phyloP scores from a whole-genome alignment of 2,113 vertebrate species.

The Elgaria multicarinata region DNA sequence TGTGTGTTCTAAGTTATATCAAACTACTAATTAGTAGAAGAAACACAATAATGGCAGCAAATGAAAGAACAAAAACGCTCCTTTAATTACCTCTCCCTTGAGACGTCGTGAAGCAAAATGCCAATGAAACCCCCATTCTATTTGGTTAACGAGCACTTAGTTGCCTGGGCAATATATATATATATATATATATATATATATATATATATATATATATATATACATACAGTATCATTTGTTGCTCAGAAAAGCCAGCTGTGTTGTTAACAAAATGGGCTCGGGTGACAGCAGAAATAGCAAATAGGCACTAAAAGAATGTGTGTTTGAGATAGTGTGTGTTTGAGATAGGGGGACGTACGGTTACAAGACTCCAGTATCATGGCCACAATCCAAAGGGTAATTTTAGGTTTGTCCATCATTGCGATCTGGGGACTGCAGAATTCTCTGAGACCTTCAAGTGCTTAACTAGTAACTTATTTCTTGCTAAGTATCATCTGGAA shows the following conservation, averaged over 20 bases:
- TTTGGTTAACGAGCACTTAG: constrained; percentile 28
- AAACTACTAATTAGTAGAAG: constrained; percentile 13
- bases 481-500: no score
- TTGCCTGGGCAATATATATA: neutral
- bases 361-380: neutral
- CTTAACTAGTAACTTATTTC: no score
- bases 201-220: neutral
- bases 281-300: neutral
- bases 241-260: neutral
- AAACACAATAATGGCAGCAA: neutral
- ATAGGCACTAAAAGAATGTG: neutral
- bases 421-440: no score
- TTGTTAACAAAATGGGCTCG: neutral
- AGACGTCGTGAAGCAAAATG: neutral
- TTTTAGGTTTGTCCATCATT: no score
- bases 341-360: no score
- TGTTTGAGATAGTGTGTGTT: no score
- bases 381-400: no score
- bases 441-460: no score
- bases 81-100: neutral
- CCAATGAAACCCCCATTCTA: neutral
- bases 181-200: no score
- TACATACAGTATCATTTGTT: neutral
- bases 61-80: neutral
- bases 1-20: neutral